phyloP scores from a whole-genome alignment of 1,140 invertebrate species.

The Platyura marginata region DNA sequence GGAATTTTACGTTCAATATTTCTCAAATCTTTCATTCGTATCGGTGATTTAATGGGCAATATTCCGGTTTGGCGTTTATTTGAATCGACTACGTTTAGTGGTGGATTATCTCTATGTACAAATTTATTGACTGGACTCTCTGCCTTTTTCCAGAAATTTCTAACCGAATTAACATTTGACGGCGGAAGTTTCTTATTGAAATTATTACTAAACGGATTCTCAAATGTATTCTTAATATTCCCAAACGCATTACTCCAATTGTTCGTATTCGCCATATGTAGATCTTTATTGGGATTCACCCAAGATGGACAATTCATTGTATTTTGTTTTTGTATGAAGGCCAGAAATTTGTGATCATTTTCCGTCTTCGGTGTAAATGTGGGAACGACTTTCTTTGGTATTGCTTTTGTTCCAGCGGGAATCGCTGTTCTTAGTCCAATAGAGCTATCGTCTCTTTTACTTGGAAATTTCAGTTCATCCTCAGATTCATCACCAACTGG shows the following conservation, averaged over 20 bases:
- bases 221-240: slow-evolving; percentile 71
- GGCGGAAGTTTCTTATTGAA: slow-evolving; percentile 17
- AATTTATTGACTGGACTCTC: slow-evolving; percentile 21
- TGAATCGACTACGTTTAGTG: no score
- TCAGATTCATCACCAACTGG: slow-evolving; percentile 22
- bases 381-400: slow-evolving; percentile 29
- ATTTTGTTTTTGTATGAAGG: slow-evolving; percentile 60
- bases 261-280: slow-evolving; percentile 7
- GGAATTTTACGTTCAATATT: background rate
- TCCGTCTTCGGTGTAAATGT: slow-evolving; percentile 63
- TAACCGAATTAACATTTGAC: slow-evolving; percentile 25
- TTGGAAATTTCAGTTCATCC: slow-evolving; percentile 10
- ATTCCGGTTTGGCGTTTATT: slow-evolving; percentile 15
- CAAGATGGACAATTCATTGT: slow-evolving; percentile 21
- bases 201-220: slow-evolving; percentile 22
- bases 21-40: slow-evolving; percentile 3
- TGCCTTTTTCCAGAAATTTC: slow-evolving; percentile 34
- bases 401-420: slow-evolving; percentile 29
- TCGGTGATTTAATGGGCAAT: slow-evolving; percentile 11
- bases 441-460: slow-evolving; percentile 13
- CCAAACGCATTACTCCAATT: slow-evolving; percentile 68
- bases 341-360: slow-evolving; percentile 66
- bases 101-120: no score
- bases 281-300: slow-evolving; percentile 13
- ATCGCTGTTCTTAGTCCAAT: slow-evolving; percentile 34